Percentiles rank a stretch among this genome's conserved stretches.
phyloP scores from a whole-genome alignment of 2,888 invertebrate species.

The Hipparchia sbordonii region DNA sequence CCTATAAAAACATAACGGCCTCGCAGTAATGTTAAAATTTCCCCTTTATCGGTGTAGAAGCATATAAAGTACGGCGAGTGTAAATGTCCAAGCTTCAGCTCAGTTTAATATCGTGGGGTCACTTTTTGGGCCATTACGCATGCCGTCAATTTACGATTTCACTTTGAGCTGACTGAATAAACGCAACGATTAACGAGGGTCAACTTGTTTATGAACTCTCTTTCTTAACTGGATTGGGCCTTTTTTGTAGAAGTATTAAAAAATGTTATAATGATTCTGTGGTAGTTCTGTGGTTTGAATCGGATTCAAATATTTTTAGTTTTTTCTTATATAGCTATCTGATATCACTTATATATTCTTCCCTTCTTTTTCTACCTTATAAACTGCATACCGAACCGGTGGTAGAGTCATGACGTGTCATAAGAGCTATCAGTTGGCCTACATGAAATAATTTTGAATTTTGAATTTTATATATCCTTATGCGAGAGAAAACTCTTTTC shows the following conservation, averaged over 20 bases:
- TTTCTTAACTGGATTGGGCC: slow-evolving; percentile 11
- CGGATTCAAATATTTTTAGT: too few relatives aligned
- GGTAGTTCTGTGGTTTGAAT: too few relatives aligned
- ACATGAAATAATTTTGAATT: too few relatives aligned
- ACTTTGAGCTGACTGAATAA: slow-evolving; percentile 32
- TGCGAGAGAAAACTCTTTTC: too few relatives aligned
- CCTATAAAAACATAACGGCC: slow-evolving; percentile 76
- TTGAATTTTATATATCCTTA: too few relatives aligned
- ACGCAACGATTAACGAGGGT: slow-evolving; percentile 16
- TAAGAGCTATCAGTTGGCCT: too few relatives aligned
- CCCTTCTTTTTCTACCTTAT: too few relatives aligned
- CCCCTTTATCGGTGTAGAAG: slow-evolving; percentile 68
- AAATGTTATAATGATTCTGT: too few relatives aligned
- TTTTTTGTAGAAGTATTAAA: background rate
- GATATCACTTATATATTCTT: too few relatives aligned
- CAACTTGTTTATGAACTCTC: slow-evolving; percentile 27
- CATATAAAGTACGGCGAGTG: slow-evolving; percentile 44
- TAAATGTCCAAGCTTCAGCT: slow-evolving; percentile 45
- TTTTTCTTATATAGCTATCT: too few relatives aligned
- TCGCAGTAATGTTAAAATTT: slow-evolving; percentile 70
- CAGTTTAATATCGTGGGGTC: slow-evolving; percentile 64
- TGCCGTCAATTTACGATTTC: slow-evolving; percentile 27
- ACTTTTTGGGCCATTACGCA: slow-evolving; percentile 50
- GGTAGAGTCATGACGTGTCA: too few relatives aligned
- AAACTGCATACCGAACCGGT: too few relatives aligned